These are phyloP conservation scores for Proales similis DNA, from an alignment of 1,140 invertebrate species.

Conservation along the genomic window DNA sequence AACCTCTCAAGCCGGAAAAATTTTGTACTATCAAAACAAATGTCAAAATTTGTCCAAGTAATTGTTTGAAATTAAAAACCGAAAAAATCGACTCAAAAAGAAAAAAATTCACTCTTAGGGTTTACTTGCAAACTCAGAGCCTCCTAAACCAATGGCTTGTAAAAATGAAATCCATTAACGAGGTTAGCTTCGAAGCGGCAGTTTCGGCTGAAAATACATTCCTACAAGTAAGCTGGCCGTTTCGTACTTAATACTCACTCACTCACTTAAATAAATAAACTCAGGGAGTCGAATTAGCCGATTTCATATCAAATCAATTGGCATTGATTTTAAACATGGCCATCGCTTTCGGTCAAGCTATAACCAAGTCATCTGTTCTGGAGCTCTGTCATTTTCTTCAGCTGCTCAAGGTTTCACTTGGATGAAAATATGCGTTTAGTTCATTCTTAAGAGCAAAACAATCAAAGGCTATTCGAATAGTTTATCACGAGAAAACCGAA, in stretches of 20 bases:
- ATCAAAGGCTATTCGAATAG: constrained; percentile 60
- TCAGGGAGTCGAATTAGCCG: constrained; percentile 60
- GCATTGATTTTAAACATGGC: constrained; percentile 71
- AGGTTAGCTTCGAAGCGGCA: constrained; percentile 4
- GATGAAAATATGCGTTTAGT: constrained; percentile 34
- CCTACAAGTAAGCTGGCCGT: too few relatives aligned
- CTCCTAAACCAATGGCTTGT: constrained; percentile 3
- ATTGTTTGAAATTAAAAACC: not conserved
- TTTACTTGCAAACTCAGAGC: not conserved
- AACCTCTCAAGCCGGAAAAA: constrained; percentile 55
- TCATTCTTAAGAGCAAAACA: constrained; percentile 21
- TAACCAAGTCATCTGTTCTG: constrained; percentile 68
- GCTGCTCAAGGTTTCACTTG: constrained; percentile 61
- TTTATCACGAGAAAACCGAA: constrained; percentile 59
- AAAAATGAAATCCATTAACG: constrained; percentile 14
- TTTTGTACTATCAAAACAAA: constrained; percentile 58
- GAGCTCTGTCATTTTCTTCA: constrained; percentile 72
- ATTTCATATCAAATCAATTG: constrained; percentile 56
- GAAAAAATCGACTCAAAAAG: not conserved
- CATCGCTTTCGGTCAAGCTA: constrained; percentile 64
- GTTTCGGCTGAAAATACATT: constrained; percentile 5
- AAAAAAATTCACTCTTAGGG: not conserved
- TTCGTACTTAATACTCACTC: too few relatives aligned
- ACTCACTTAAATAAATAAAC: too few relatives aligned
- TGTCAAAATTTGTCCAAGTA: constrained; percentile 58